Evolutionary conservation across 35 echinoderm and acorn worm genomes (phyloP), one percentile per base, ranked within the genome.

Genomic region (Patiria miniata): DNA sequence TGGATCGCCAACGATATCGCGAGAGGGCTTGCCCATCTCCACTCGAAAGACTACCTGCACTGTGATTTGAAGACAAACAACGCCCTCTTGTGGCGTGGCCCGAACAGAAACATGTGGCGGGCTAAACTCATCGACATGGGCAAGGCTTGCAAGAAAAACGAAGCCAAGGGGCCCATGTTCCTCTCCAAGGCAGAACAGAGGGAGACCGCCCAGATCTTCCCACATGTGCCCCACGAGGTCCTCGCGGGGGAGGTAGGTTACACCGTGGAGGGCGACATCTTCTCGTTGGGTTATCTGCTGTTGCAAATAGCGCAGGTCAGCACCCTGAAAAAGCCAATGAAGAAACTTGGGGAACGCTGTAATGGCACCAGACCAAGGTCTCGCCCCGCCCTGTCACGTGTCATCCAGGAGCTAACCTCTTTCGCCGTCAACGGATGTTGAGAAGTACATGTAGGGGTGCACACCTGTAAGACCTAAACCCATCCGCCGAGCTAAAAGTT

Each of bases 21-120:
- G 34, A 18, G 34, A 30, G 65, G 65, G 34, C 65, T 73, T 10
- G 34, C 26, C 65, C 34, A 73, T 73, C 65, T 73, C 34, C 65
- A 73, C 26, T 10, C 1, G 1, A 73, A 73, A 23, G 65, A 23
- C 23, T 73, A 32, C 65, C 65, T 73, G 8, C 65, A 73, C 65
- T 73, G 65, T 10, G 65, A 73, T 30, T 34, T 73, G 65, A 73
- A 73, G 29, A 32, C 65, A 22, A 73, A 73, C 65, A 73, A 73
- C 65, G 65, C 65, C 65, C 65, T 73, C 65, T 36, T 73, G 65
- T 30, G 65, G 65, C 65, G 29, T 73, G 65, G 29, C 26, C 26
- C 26, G 26, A n/a, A 73, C 18, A 47, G 42, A 47, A 47, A 47
- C 42, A 73, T 73, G 23, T 73, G 65, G 65, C 26, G 65, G 29